Base-by-base conservation (phyloP, 2,113 vertebrate genomes). In the Heptranchias perlo region DNA sequence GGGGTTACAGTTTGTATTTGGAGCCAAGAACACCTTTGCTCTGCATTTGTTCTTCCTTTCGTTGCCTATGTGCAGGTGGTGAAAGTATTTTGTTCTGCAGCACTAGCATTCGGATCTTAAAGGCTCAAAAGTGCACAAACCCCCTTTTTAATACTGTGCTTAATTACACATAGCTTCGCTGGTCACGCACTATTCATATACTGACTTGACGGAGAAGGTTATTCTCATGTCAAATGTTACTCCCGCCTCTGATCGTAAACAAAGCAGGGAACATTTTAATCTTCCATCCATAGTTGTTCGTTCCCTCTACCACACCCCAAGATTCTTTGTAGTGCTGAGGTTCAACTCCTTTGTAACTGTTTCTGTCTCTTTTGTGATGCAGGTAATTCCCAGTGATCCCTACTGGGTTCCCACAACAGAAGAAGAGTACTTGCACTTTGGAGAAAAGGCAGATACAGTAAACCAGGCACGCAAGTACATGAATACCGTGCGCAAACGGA, bases 371-470 rank as follows among this genome's bases (percentile, higher is more conserved):
- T 62, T 96, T 23, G 3, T 73, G 69, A 76, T 10, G 18, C 96
- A 99, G 99, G 97, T 99, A 92, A 99, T 99, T 96, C 96, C 97
- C 35, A 98, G 99, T 3, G 99, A 99, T 96, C 99, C 99, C 0
- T 99, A 98, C 97, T 99, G 99, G 99, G 99, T 99, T 4, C 99
- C 99, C 0, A 99, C 99, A 96, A 99, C 99, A 0, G 99, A 99
- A 95, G 99, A 99, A 96, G 99, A 99, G 35, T 99, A 99, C 96
- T 97, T 99, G 96, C 99, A 99, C 97, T 99, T 99, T 25, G 99
- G 99, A 69, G 99, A 99, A 96, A 99, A 99, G 96, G 99, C 99
- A 0, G 99, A 99, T 96, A 99, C 98, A 0, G 98, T 98, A 96
- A 99, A 99, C 97, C 99, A 98, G 97, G 98, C 99, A 39, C 98